A percentile compares a stretch with the other conserved stretches of the same genome.
Conservation (phyloP, 1,140 invertebrate genomes). For the Pygmarrhopalites habei region DNA sequence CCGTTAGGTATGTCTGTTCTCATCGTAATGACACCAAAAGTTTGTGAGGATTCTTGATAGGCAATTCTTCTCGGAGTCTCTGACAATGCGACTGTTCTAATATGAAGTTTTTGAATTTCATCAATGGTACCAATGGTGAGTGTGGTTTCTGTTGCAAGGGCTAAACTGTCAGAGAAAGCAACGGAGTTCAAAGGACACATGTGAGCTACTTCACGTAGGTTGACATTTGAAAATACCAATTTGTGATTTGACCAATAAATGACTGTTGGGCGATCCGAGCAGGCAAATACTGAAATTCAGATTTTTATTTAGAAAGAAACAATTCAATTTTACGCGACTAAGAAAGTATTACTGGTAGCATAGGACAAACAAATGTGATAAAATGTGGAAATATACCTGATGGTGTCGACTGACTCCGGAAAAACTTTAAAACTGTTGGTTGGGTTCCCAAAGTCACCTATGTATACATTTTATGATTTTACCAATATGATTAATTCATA, state of each 20-base stretch:
- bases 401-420: constrained; percentile 81
- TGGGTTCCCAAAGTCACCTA: constrained; percentile 89
- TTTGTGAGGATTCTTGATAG: constrained; percentile 89
- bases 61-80: constrained; percentile 90
- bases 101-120: constrained; percentile 97
- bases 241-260: constrained; percentile 99
- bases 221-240: constrained; percentile 98
- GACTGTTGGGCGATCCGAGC: constrained; percentile 94
- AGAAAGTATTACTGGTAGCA: too few relatives aligned
- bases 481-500: not conserved
- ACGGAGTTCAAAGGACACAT: constrained; percentile 96
- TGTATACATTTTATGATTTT: not conserved
- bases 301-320: too few relatives aligned
- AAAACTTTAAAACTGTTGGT: constrained; percentile 86
- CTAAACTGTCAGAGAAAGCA: constrained; percentile 89
- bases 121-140: constrained; percentile 97
- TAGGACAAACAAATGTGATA: too few relatives aligned
- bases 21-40: constrained; percentile 88
- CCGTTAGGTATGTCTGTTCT: constrained; percentile 76
- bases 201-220: constrained; percentile 94
- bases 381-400: too few relatives aligned
- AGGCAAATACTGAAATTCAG: constrained; percentile 98
- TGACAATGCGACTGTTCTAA: constrained; percentile 84
- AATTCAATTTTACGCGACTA: too few relatives aligned
- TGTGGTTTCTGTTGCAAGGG: constrained; percentile 84